Evolutionary conservation across 2,797 vertebrate species (phyloP).

Genomic region (Mus caroli): DNA sequence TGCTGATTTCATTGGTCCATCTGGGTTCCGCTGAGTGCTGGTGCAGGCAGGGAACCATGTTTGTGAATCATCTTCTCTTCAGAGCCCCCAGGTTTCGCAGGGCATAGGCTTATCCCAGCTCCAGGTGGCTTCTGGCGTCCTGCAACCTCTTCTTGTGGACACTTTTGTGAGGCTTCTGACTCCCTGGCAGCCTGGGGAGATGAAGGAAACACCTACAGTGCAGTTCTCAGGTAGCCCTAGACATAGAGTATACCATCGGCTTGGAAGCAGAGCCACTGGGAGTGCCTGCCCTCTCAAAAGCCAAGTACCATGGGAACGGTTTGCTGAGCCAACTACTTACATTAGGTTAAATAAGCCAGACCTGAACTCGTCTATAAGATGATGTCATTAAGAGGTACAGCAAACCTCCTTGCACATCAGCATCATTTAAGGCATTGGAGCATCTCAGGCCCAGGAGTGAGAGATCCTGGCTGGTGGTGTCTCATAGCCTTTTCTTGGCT

Average conservation of each 20-base stretch:
- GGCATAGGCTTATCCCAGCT: not conserved
- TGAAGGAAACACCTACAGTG: not conserved
- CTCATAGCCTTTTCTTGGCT: not conserved
- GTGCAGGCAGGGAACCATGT: not conserved
- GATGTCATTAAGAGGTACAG: not conserved
- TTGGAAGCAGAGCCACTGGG: not conserved
- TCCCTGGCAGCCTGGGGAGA: not conserved
- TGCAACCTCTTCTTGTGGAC: not conserved
- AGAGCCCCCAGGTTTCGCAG: not conserved
- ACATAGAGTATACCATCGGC: not conserved
- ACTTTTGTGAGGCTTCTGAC: not conserved
- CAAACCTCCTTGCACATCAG: rapidly evolving
- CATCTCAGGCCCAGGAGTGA: not conserved
- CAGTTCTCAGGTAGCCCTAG: not conserved
- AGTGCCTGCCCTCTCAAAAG: not conserved
- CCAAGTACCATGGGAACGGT: not conserved
- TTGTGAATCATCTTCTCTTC: not conserved
- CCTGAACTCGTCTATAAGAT: not conserved
- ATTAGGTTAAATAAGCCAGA: not conserved
- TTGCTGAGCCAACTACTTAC: not conserved
- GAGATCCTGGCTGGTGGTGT: not conserved
- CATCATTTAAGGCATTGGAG: not conserved
- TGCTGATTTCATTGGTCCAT: not conserved
- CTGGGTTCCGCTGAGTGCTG: not conserved
- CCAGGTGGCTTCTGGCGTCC: not conserved